Percentiles rank a stretch among this genome's conserved stretches.
Conservation (phyloP, 2,113 vertebrate species). For the Pedionomus torquatus region DNA sequence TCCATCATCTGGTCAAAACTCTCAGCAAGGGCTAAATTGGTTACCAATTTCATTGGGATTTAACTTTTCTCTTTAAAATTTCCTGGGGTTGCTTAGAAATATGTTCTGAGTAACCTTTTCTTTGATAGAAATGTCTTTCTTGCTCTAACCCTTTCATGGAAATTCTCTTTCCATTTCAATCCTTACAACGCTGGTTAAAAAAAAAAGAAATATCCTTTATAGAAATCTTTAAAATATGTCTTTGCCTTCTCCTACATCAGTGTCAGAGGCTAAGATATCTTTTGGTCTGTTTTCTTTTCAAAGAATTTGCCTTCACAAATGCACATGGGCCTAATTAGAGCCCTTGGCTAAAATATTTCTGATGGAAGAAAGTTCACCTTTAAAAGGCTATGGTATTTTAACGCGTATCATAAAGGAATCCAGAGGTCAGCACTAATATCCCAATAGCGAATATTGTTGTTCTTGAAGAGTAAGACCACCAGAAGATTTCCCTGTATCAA, state of each 20-base stretch:
- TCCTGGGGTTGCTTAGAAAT: constrained; percentile 18
- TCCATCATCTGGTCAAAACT: constrained; percentile 6
- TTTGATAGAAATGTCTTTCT: constrained; percentile 34
- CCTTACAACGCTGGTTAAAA: neutral
- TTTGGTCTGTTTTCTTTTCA: neutral
- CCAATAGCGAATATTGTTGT: neutral
- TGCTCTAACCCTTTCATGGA: neutral
- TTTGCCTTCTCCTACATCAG: neutral
- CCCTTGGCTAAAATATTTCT: neutral
- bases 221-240: constrained; percentile 1
- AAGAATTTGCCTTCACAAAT: neutral
- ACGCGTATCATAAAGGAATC: neutral
- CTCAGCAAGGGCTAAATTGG: constrained; percentile 32
- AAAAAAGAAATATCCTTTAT: neutral
- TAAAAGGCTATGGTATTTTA: neutral
- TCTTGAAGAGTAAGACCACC: neutral
- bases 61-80: constrained; percentile 41
- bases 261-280: neutral
- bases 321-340: neutral
- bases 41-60: constrained; percentile 11
- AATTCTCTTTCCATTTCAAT: constrained; percentile 15
- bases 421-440: neutral
- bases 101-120: constrained; percentile 10
- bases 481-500: neutral
- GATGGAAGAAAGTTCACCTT: neutral